These are phyloP conservation scores for Agrotis puta DNA, from an alignment of 2,888 invertebrate genomes.

Conservation along the genomic window DNA sequence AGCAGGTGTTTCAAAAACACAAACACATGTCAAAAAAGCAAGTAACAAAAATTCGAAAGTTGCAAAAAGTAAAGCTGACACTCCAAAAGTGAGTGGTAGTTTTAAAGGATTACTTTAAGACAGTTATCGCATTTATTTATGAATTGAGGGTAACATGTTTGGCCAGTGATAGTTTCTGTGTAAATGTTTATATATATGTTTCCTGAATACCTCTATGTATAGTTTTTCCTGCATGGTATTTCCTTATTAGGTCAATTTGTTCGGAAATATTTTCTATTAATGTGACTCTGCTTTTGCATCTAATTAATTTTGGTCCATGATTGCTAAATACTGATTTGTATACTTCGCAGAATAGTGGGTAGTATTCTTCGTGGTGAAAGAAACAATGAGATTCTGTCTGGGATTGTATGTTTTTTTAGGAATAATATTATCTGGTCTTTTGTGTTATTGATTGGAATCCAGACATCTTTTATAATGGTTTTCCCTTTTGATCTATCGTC, in stretches of 20 bases:
- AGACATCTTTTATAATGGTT: conserved; percentile 21
- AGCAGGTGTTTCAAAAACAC: too few relatives aligned
- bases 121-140: conserved; percentile 66
- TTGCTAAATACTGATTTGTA: conserved; percentile 56
- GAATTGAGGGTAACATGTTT: conserved; percentile 52
- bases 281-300: conserved; percentile 55
- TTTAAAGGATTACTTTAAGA: too few relatives aligned
- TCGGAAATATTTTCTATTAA: conserved; percentile 46
- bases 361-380: conserved; percentile 22
- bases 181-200: conserved; percentile 39
- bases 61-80: too few relatives aligned
- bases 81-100: too few relatives aligned
- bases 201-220: conserved; percentile 44
- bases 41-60: too few relatives aligned
- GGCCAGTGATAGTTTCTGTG: conserved; percentile 48
- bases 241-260: conserved; percentile 29
- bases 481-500: conserved; percentile 54
- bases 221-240: conserved; percentile 46
- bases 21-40: too few relatives aligned
- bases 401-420: conserved; percentile 18
- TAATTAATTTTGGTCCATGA: conserved; percentile 55
- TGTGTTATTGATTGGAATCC: conserved; percentile 32
- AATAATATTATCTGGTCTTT: conserved; percentile 54
- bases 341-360: conserved; percentile 27
- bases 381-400: conserved; percentile 22